Evolutionary conservation across 2,888 invertebrate genomes (phyloP).

Genomic region (Tipula vernalis): DNA sequence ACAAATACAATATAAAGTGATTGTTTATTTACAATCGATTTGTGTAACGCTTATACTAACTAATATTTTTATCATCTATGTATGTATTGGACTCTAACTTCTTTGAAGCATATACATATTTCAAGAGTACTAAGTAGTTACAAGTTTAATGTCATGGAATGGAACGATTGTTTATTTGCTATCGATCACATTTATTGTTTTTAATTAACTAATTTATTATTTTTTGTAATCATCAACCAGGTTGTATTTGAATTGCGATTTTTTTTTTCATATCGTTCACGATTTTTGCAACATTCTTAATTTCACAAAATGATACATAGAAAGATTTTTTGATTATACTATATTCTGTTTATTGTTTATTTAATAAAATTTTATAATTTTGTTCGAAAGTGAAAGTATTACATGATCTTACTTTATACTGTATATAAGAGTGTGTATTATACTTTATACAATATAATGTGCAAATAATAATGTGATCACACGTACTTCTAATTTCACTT

Average conservation of each 20-base stretch:
- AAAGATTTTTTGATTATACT: neutral
- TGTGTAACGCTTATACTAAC: neutral
- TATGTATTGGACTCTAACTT: neutral
- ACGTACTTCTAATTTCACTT: neutral
- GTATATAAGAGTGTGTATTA: neutral
- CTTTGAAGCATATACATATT: neutral
- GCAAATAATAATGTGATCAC: neutral
- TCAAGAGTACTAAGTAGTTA: neutral
- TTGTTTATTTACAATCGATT: too few species aligned
- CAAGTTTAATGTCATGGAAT: neutral
- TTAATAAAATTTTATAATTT: neutral
- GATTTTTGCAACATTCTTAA: neutral
- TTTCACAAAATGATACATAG: neutral
- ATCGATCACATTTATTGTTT: neutral
- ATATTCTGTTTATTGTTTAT: neutral
- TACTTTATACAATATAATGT: neutral
- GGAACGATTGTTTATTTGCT: neutral
- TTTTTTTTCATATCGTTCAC: neutral
- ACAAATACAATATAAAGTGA: too few species aligned
- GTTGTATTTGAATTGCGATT: neutral
- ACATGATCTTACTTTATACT: neutral
- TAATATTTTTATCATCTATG: neutral
- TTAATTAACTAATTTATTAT: neutral
- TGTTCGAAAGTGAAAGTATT: neutral
- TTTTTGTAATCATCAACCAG: neutral